Conservation (phyloP, 2,888 invertebrate genomes). For the Erebia epiphron region DNA sequence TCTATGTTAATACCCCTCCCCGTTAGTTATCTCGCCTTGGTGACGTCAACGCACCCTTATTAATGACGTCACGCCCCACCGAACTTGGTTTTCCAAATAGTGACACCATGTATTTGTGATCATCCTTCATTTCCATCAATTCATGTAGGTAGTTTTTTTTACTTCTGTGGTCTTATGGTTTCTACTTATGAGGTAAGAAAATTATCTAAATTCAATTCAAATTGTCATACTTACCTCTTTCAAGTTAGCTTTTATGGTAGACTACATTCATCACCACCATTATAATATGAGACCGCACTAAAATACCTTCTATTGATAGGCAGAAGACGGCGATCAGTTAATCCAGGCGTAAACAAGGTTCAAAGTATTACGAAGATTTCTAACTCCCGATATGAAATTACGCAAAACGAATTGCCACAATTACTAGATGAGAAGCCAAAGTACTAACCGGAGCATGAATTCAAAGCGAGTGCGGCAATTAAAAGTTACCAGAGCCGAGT, state of each 20-base stretch:
- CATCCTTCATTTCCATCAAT: slow-evolving; percentile 8
- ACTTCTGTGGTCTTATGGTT: neutral
- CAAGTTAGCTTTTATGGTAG: too few relatives aligned
- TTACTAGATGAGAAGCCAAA: slow-evolving; percentile 28
- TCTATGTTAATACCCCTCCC: slow-evolving; percentile 53
- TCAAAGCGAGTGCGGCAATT: slow-evolving; percentile 66
- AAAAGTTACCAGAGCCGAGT: slow-evolving; percentile 61
- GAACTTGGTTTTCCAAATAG: slow-evolving; percentile 37
- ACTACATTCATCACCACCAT: too few relatives aligned
- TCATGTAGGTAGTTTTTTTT: neutral
- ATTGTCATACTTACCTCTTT: too few relatives aligned
- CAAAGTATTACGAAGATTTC: slow-evolving; percentile 22
- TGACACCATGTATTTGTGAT: slow-evolving; percentile 25
- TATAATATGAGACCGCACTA: too few relatives aligned
- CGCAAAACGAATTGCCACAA: slow-evolving; percentile 37
- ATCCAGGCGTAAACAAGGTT: neutral
- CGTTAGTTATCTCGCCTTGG: slow-evolving; percentile 50
- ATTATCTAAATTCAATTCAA: too few relatives aligned
- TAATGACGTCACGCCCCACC: slow-evolving; percentile 56
- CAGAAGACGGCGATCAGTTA: neutral
- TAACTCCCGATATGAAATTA: slow-evolving; percentile 35
- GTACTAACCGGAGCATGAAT: slow-evolving; percentile 51
- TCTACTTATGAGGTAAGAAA: too few relatives aligned
- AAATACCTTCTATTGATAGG: too few relatives aligned
- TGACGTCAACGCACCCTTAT: slow-evolving; percentile 58